Base-by-base conservation (phyloP, 2,113 vertebrate genomes). In the Ailurus styani region DNA sequence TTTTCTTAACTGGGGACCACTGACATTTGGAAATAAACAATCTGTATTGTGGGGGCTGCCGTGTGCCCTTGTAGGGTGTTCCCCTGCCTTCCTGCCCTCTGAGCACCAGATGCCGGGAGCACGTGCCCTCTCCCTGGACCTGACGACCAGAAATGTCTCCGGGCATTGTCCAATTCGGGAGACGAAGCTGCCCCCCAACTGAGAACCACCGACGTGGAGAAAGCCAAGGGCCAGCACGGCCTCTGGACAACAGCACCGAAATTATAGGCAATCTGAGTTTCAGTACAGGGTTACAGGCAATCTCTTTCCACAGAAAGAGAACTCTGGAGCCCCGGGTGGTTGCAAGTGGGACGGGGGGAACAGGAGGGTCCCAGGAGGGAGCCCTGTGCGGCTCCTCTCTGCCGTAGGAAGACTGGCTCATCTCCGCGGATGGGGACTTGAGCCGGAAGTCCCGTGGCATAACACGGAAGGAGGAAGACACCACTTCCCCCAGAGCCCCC, bases 11-110 rank as follows among this genome's bases (percentile, higher is more conserved):
- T 1, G 8, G 4, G 52, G 62, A 1, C 47, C 7, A 12, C 6
- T 6, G 77, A 66, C 34, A 0, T 52, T 21, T 12, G 83, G 64
- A 34, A 25, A 10, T 9, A 31, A 87, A 21, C 9, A 27, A 9
- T n/a, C 75, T 54, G 47, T 21, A 37, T 14, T 7, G 37, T 12
- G 27, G 34, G 14, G 77, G 8, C 40, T 23, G 57, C 42, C 12
- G 0, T 29, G 12, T 4, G 25, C 29, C 29, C 4, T 0, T 3
- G 42, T 6, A 13, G 70, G 14, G 2, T 3, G 21, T 6, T 14
- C 0, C 15, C 83, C 14, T 29, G 82, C 18, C 1, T 23, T 25
- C 9, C 50, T 42, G 31, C 7, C 42, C 52, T 66, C 73, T 13
- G 0, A 2, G 11, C 29, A 13, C 40, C 21, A 10, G 68, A 6